Evolutionary conservation across 2,888 invertebrate genomes (phyloP), one percentile per base, ranked within the genome.

Genomic region (Gymnosoma rotundatum): DNA sequence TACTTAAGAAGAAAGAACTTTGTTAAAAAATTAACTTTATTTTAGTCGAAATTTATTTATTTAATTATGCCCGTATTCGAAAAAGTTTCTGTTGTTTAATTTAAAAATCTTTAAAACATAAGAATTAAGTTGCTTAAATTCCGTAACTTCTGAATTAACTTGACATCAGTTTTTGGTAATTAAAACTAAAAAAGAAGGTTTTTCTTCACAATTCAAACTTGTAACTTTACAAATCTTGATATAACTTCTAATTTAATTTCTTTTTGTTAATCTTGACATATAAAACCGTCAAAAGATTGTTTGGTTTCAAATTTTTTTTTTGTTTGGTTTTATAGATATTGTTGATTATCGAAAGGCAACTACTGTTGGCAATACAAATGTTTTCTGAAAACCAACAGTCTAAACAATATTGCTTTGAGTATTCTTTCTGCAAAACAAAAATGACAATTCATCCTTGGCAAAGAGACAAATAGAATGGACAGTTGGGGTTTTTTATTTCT

Each of bases 301-400:
- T 61, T 52, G 36, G 16, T 25, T 70, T 32, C 2, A 54, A 20
- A 20, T 25, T 32, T 4, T 12, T 61, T 38, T n/a, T 9, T 52
- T 16, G 2, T 50, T 10, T 12, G 3, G 20, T 25, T 21, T 21
- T 52, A 36, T 58, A 36, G 56, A 75, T 76, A 18, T 78, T 56
- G 50, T 54, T 74, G 74, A 78, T 78, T 83, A 63, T 78, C 69
- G 32, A 74, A 36, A 32, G 32, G 8, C 32, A 8, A 8, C 32
- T 32, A 69, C 50, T 50, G 56, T 74, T 83, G 83, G 74, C 83
- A 74, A n/a, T 48, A 78, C 0, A 52, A 63, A 9, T 52, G 7
- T 38, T 38, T 66, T 58, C 21, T 58, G 52, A 61, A 25, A 61
- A 1, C 20, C 36, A 61, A 32, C n/a, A 63, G 0, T 32, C 32